Percentiles rank a stretch among this genome's conserved stretches.
Conservation (phyloP, 2,113 vertebrate species). For the Thalassarche chlororhynchos region DNA sequence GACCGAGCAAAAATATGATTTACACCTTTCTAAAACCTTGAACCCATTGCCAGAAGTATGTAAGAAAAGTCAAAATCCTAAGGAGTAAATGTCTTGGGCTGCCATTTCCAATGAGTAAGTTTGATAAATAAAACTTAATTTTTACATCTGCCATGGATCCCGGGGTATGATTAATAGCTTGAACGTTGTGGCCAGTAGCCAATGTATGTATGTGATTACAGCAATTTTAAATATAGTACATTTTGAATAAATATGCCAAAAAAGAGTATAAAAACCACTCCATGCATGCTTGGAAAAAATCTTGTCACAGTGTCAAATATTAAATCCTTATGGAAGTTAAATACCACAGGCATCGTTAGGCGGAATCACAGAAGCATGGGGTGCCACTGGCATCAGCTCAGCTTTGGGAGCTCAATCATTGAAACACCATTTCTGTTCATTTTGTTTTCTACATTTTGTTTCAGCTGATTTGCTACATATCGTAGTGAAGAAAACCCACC, state of each 20-base stretch:
- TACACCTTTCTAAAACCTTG: conserved; percentile 67
- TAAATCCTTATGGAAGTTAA: conserved; percentile 58
- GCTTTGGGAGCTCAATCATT: neutral
- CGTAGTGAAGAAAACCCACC: neutral
- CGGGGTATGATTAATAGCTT: conserved; percentile 45
- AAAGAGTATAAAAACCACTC: conserved; percentile 28
- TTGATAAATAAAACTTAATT: conserved; percentile 63
- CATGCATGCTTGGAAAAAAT: conserved; percentile 26
- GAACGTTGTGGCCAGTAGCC: conserved; percentile 38
- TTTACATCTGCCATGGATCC: conserved; percentile 63
- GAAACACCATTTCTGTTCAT: neutral
- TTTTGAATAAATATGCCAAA: conserved; percentile 55
- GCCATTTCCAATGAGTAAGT: conserved; percentile 51
- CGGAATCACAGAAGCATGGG: neutral
- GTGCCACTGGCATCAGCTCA: neutral
- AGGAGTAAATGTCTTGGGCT: conserved; percentile 29
- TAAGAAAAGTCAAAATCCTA: conserved; percentile 23
- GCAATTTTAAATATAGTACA: conserved; percentile 43
- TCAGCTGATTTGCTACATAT: neutral
- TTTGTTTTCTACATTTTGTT: neutral
- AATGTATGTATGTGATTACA: conserved; percentile 59
- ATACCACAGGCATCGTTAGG: neutral
- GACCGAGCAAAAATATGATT: conserved; percentile 55
- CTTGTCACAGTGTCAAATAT: conserved; percentile 49
- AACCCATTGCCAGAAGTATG: conserved; percentile 33